Base-by-base conservation (phyloP, 2,888 invertebrate genomes). In the Metellina segmentata region DNA sequence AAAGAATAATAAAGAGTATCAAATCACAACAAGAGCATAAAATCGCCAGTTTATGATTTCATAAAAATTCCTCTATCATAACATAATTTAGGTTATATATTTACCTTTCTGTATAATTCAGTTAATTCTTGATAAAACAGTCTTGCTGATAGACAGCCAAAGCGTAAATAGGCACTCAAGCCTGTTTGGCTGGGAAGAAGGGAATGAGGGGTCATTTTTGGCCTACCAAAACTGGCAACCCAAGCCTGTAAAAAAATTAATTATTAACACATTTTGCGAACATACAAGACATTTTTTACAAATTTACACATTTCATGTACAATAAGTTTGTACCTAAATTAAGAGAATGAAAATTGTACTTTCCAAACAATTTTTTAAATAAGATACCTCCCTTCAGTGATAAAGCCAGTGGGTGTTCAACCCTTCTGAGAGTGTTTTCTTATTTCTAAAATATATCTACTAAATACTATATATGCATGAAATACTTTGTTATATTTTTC, bases 181-280 rank as follows among this genome's bases (percentile, higher is more conserved):
- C 97, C 98, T 7, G 98, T 98, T 94, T 97, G 97, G 93, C 97
- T 97, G 34, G 93, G 90, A 70, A 97, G 95, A 72, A 98, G 95
- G 0, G 97, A 97, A 94, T 98, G 97, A 0, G 98, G 97, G 0
- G 97, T 97, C 97, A 98, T 98, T 95, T 98, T 98, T 0, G 98
- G 98, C 79, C 97, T 96, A 9, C 97, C 98, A 94, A 98, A 98
- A 34, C 97, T 97, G n/a, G 97, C 98, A 9, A 98, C 97, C 97
- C 98, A 98, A 0, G 97, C 98, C 95, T 98, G 97, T 75, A 97
- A 75, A 85, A 95, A 19, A 71, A 48, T 48, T 53, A 69, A 34
- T n/a, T 19, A 78, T 52, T 2, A 52, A 9, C 16, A 34, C 8
- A 75, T 75, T 7, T 7, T 16, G 49, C 34, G 1, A 1, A 34